Evolutionary conservation across 2,113 vertebrate species (phyloP), one percentile per base, ranked within the genome.

Genomic region (Lynx canadensis): DNA sequence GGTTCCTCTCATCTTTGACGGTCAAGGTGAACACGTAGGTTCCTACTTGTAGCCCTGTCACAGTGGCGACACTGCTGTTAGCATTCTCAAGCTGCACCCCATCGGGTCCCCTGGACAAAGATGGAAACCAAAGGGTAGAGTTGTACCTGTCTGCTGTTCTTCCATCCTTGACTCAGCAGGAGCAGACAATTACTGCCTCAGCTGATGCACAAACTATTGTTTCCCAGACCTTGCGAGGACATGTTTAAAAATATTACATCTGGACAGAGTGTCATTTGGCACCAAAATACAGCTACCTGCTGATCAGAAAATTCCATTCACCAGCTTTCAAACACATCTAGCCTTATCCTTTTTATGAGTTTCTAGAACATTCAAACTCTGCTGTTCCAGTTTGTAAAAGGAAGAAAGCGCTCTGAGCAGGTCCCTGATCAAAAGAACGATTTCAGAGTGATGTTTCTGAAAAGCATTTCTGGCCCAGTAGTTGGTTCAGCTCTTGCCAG

Each of bases 1-100:
- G 99, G 89, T 99, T 99, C 98, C 99, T 99, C 96, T 99, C 99
- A 65, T 99, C 99, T 16, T 99, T 99, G 79, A 99, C 99, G 0
- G 99, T 99, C 98, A 99, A 98, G 52, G 99, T 99, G 97, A 99
- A 99, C 97, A 99, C 98, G 0, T 99, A 99, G 0, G 84, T 98
- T 80, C 99, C 99, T n/a, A 99, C 99, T 83, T 99, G 99, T 4
- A 99, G 99, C 36, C 99, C 99, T 0, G 99, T 99, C 97, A 99
- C 99, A 21, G 99, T 99, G 98, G 99, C 99, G 41, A 99, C 96
- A 3, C 99, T 99, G 83, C 98, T 98, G 98, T 99, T 99, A n/a
- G 99, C 99, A 7, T 99, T 99, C 97, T 99, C 99, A 3, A 99
- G 99, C 97, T 99, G 99, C 93, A 99, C 99, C 21, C 99, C 99